Evolutionary conservation across 2,888 invertebrate species (phyloP), one percentile per base, ranked within the genome.

Genomic region (Drosophila macrospina): DNA sequence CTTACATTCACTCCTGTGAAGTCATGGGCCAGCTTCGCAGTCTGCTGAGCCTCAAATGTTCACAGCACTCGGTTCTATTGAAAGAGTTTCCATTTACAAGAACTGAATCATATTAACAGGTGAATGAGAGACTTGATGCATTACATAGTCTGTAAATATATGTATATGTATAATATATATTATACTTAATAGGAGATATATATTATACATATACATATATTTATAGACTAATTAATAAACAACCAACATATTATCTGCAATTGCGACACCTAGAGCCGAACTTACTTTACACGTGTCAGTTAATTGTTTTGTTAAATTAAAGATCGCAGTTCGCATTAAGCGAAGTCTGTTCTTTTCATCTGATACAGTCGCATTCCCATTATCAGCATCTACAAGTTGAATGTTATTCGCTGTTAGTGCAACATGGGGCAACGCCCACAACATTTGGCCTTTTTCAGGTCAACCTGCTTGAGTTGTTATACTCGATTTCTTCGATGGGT

Each of bases 361-460:
- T 32, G 41, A 10, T 52, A n/a, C 32, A 48, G 56, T 51, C 55
- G 47, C 51, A 75, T 64, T 54, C 26, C 20, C 28, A 30, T 41
- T 30, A 63, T 63, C 52, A 44, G 61, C 50, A 52, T 63, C 55
- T 32, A 20, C 15, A 32, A 34, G 32, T 55, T 26, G 52, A 54
- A 50, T 63, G 70, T 66, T 60, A n/a, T 60, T 63, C 47, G 62
- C 60, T 65, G 66, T 68, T 63, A 71, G 67, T 77, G 72, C 82
- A 75, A 82, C 75, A 69, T 78, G 37, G 55, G 70, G 75, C 52
- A 62, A 83, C 82, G 82, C 82, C 82, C 69, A 60, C 64, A 65
- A 52, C 24, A 50, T 59, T 66, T 80, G 74, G 59, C 85, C 64
- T 71, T 70, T 68, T 69, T 24, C 51, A 52, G 83, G 76, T 80